Conservation (phyloP, 2,888 invertebrate genomes). For the Endomychus coccineus region DNA sequence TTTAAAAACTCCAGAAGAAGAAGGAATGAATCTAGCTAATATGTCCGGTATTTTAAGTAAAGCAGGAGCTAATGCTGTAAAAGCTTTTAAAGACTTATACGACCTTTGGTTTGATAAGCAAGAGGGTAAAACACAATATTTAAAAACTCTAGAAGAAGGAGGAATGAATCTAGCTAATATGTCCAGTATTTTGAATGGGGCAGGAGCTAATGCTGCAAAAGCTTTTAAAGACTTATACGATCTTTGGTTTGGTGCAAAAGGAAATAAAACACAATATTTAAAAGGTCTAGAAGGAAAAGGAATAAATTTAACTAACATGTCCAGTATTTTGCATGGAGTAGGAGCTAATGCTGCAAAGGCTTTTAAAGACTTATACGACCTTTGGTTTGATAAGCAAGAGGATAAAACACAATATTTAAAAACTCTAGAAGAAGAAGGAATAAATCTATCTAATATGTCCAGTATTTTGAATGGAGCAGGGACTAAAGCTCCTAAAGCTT, state of each 20-base stretch:
- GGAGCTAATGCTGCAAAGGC: slow-evolving; percentile 10
- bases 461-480: slow-evolving; percentile 17
- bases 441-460: slow-evolving; percentile 12
- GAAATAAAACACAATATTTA: slow-evolving; percentile 18
- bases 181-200: slow-evolving; percentile 11
- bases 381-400: slow-evolving; percentile 11
- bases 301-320: slow-evolving; percentile 17
- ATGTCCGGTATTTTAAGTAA: slow-evolving; percentile 25
- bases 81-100: slow-evolving; percentile 26
- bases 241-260: slow-evolving; percentile 15
- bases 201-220: slow-evolving; percentile 10
- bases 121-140: slow-evolving; percentile 32
- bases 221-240: slow-evolving; percentile 15
- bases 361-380: slow-evolving; percentile 11
- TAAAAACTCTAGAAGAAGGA: slow-evolving; percentile 24
- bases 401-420: slow-evolving; percentile 3
- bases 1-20: slow-evolving; percentile 20
- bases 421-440: not conserved
- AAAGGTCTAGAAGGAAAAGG: slow-evolving; percentile 17
- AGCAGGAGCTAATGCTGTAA: slow-evolving; percentile 26
- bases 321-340: slow-evolving; percentile 27
- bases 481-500: slow-evolving; percentile 17
- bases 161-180: slow-evolving; percentile 13
- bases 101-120: slow-evolving; percentile 31
- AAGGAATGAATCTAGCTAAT: slow-evolving; percentile 30